Evolutionary conservation across 1,140 invertebrate genomes (phyloP).

Genomic region (Palaemon carinicauda): DNA sequence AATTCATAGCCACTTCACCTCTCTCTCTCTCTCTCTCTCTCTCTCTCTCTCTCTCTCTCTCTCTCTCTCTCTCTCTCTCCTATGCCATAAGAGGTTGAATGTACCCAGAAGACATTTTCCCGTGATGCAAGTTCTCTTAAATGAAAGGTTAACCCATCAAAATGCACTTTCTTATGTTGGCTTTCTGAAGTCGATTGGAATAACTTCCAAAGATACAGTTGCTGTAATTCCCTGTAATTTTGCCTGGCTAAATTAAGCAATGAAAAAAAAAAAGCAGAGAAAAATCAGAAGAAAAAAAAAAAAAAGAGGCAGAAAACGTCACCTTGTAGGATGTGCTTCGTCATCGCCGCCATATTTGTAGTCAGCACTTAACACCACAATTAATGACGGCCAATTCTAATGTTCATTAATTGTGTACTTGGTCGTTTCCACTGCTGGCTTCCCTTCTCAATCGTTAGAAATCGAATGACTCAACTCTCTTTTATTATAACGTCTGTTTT

Average conservation of each 20-base stretch:
- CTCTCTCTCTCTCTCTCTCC: constrained; percentile 10
- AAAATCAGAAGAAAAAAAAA: neutral
- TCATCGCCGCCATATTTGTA: constrained; percentile 17
- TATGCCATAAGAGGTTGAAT: neutral
- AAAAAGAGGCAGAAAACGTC: neutral
- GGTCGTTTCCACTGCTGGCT: neutral
- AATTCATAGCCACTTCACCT: neutral
- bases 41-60: constrained; percentile 1
- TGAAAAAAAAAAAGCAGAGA: neutral
- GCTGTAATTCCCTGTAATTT: too few relatives aligned
- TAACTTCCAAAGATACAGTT: too few relatives aligned
- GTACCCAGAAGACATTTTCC: neutral
- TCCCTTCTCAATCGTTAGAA: constrained; percentile 15
- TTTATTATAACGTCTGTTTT: too few relatives aligned
- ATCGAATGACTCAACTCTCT: too few relatives aligned
- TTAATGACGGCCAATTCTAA: constrained; percentile 9
- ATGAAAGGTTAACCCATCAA: too few relatives aligned
- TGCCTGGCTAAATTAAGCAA: neutral
- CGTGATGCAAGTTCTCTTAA: too few relatives aligned
- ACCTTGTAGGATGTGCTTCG: neutral
- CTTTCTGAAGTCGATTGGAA: too few relatives aligned
- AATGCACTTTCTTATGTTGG: too few relatives aligned
- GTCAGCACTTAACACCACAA: constrained; percentile 29
- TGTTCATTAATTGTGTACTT: too few relatives aligned
- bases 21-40: constrained; percentile 4